phyloP scores from a whole-genome alignment of 2,888 invertebrate genomes.

The Vanessa cardui region DNA sequence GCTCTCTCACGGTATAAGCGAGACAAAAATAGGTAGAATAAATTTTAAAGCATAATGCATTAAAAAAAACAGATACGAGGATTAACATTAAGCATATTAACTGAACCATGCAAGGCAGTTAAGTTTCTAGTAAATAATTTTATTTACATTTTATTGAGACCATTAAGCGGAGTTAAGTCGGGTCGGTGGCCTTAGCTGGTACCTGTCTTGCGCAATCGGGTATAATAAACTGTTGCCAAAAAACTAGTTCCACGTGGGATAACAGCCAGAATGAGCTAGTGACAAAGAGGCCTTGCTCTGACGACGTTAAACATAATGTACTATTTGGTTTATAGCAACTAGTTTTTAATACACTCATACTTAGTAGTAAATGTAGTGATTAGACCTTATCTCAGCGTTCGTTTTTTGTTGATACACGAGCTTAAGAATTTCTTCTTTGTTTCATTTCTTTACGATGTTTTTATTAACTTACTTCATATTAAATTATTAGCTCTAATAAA shows the following conservation, averaged over 20 bases:
- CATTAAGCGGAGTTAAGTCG: constrained; percentile 58
- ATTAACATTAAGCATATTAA: constrained; percentile 28
- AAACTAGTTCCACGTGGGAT: constrained; percentile 75
- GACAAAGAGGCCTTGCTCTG: neutral
- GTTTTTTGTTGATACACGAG: too few species aligned
- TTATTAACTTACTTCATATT: too few species aligned
- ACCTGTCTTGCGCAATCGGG: constrained; percentile 71
- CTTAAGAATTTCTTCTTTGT: too few species aligned
- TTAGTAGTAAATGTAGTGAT: too few species aligned
- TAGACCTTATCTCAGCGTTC: too few species aligned
- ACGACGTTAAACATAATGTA: too few species aligned
- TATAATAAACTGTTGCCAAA: constrained; percentile 71
- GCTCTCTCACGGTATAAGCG: neutral
- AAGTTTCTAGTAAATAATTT: constrained; percentile 61
- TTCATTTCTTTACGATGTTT: too few species aligned
- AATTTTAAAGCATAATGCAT: constrained; percentile 4
- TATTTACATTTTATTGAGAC: constrained; percentile 71
- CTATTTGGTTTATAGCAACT: too few species aligned
- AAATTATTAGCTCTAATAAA: too few species aligned
- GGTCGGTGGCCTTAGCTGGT: constrained; percentile 62
- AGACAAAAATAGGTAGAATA: neutral
- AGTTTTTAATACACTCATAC: too few species aligned
- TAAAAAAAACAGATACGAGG: constrained; percentile 16
- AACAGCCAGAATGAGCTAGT: constrained; percentile 19
- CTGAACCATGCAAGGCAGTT: constrained; percentile 46